Evolutionary conservation across 2,113 vertebrate species (phyloP), one percentile per base, ranked within the genome.

Genomic region (Paraplagusia blochii): DNA sequence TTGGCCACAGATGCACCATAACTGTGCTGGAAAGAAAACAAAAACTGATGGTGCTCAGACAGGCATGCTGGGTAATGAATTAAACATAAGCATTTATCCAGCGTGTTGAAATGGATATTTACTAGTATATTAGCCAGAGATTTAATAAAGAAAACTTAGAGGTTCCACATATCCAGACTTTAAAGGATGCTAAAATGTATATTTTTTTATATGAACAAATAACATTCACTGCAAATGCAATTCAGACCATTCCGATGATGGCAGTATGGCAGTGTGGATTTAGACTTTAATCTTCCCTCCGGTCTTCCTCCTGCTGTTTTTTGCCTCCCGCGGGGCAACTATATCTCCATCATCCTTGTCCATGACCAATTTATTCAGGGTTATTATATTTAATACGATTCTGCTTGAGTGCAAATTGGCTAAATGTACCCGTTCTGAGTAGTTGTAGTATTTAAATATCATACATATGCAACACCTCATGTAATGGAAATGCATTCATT

Each of bases 1-100:
- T 40, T 49, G 36, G 64, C 36, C 57, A 69, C 69, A 62, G 57
- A 60, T 50, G 57, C 53, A 45, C 61, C 33, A 19, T 45, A 53
- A 35, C 43, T 47, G 19, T 42, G 54, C 16, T 63, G 34, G 40
- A 47, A 11, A 18, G 8, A 3, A 17, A 34, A 36, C 63, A 17
- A 53, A 51, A 69, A 58, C 42, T 22, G 47, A 63, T 76, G 44
- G 58, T 44, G 42, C 14, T 14, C 29, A 47, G 35, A 42, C 65
- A 58, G 40, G 40, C 54, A 58, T 54, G 11, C 55, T 76, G 51
- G 18, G 42, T 63, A 63, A 75, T 69, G 4, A 39, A 57, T 76
- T 74, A 16, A 73, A 63, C 22, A 66, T 13, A 11, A 71, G 51
- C 56, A 75, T 77, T 82, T 71, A 84, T 58, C 52, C 44, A 17